These are phyloP conservation scores for Brenthis hecate DNA, from an alignment of 2,888 invertebrate genomes.

Conservation along the genomic window DNA sequence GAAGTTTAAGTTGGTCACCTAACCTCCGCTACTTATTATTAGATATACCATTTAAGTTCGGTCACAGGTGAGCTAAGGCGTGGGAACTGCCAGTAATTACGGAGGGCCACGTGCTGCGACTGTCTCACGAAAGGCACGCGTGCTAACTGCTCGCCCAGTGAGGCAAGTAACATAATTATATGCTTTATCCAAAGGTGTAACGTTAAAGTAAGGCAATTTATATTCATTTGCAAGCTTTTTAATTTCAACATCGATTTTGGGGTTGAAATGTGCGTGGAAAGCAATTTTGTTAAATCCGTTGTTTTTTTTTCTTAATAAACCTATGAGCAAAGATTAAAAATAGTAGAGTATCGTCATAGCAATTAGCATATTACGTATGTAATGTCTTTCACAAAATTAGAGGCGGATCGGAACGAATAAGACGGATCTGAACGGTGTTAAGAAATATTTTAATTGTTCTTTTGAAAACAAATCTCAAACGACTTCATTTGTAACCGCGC, in stretches of 20 bases:
- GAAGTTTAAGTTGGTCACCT: too few relatives aligned
- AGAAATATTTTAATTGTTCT: too few relatives aligned
- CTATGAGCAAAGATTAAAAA: too few relatives aligned
- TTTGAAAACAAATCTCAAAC: too few relatives aligned
- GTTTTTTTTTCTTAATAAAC: neutral
- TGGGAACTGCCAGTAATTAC: conserved; percentile 41
- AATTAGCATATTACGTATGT: too few relatives aligned
- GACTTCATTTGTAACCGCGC: too few relatives aligned
- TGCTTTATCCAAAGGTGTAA: conserved; percentile 49
- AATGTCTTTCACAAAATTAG: too few relatives aligned
- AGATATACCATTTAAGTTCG: neutral
- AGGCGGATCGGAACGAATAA: too few relatives aligned
- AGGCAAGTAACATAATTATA: conserved; percentile 64
- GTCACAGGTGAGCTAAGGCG: conserved; percentile 48
- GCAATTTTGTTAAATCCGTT: neutral
- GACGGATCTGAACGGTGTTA: too few relatives aligned
- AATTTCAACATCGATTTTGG: conserved; percentile 9
- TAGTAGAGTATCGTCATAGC: too few relatives aligned
- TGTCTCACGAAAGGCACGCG: conserved; percentile 37
- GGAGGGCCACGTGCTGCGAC: conserved; percentile 58
- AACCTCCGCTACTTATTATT: neutral
- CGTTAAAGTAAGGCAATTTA: conserved; percentile 35
- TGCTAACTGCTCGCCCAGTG: conserved; percentile 23
- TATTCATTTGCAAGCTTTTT: conserved; percentile 32
- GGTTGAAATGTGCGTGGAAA: conserved; percentile 7